Percentiles rank a stretch among this genome's conserved stretches.
phyloP scores from a whole-genome alignment of 1,140 invertebrate species.

The Hylaeus anthracinus region DNA sequence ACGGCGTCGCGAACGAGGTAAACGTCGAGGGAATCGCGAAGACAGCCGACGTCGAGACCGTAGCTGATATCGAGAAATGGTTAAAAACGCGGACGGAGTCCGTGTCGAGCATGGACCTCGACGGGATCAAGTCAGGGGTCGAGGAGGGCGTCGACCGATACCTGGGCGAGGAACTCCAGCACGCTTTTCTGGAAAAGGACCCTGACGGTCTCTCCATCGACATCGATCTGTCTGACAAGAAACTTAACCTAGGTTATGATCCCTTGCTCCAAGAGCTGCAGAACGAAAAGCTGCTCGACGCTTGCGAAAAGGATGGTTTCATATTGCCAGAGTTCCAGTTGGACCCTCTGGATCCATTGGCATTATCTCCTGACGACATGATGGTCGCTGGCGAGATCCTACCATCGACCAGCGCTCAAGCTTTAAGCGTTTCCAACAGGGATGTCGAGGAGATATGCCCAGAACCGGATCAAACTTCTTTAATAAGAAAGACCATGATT shows the following conservation, averaged over 20 bases:
- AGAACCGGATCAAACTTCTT: slow-evolving; percentile 2
- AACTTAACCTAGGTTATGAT: slow-evolving; percentile 71
- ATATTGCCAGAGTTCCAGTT: slow-evolving; percentile 75
- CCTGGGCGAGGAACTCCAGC: slow-evolving; percentile 63
- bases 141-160: slow-evolving; percentile 67
- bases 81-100: slow-evolving; percentile 71
- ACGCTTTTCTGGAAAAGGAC: slow-evolving; percentile 68
- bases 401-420: slow-evolving; percentile 63
- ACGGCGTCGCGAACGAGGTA: no score
- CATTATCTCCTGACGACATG: slow-evolving; percentile 71
- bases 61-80: slow-evolving; percentile 75
- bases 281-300: slow-evolving; percentile 69
- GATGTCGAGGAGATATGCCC: slow-evolving; percentile 33
- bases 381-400: slow-evolving; percentile 73
- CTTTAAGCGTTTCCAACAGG: slow-evolving; percentile 35
- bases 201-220: slow-evolving; percentile 67
- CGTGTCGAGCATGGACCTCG: slow-evolving; percentile 68
- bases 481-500: slow-evolving; percentile 1
- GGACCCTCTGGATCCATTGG: slow-evolving; percentile 73
- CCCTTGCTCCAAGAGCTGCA: slow-evolving; percentile 72
- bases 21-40: slow-evolving; percentile 23
- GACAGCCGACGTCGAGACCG: slow-evolving; percentile 57
- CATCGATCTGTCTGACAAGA: slow-evolving; percentile 70
- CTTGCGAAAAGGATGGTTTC: slow-evolving; percentile 72
- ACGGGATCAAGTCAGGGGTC: slow-evolving; percentile 63